Conservation (phyloP, 2,888 invertebrate genomes). For the Pollenia amentaria region DNA sequence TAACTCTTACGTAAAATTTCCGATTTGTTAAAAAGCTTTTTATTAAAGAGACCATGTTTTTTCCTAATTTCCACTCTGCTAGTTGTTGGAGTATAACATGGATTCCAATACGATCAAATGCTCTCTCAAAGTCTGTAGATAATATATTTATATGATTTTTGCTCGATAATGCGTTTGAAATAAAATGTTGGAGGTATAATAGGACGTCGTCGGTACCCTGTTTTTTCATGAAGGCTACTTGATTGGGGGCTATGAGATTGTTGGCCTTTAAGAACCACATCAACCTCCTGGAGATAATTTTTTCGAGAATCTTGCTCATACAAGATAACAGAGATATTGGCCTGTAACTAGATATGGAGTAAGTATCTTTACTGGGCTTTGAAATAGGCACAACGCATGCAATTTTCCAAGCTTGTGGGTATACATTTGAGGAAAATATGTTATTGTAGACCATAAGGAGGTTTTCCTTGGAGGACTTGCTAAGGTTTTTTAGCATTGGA, state of each 20-base stretch:
- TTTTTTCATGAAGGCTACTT: slow-evolving; percentile 62
- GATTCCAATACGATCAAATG: slow-evolving; percentile 55
- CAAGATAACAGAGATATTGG: slow-evolving; percentile 42
- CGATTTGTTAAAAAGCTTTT: slow-evolving; percentile 10
- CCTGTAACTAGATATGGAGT: too few relatives aligned
- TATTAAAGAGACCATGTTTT: background rate
- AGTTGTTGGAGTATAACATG: slow-evolving; percentile 48
- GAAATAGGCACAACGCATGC: background rate
- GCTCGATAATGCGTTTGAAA: slow-evolving; percentile 28
- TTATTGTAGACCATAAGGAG: too few relatives aligned
- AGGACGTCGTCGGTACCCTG: slow-evolving; percentile 9
- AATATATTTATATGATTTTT: slow-evolving; percentile 47
- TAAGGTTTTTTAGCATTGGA: background rate
- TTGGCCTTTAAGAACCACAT: background rate
- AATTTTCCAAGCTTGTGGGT: background rate
- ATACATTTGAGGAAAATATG: background rate
- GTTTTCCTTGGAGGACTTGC: too few relatives aligned
- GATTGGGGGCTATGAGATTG: slow-evolving; percentile 7
- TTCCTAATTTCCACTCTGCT: background rate
- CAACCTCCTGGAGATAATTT: background rate
- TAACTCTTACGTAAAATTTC: background rate
- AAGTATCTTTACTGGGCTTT: background rate
- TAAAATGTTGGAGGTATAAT: slow-evolving; percentile 56
- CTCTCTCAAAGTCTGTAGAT: slow-evolving; percentile 56
- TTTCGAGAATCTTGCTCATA: slow-evolving; percentile 42